Evolutionary conservation across 2,113 vertebrate species (phyloP).

Genomic region (Vulpes vulpes): DNA sequence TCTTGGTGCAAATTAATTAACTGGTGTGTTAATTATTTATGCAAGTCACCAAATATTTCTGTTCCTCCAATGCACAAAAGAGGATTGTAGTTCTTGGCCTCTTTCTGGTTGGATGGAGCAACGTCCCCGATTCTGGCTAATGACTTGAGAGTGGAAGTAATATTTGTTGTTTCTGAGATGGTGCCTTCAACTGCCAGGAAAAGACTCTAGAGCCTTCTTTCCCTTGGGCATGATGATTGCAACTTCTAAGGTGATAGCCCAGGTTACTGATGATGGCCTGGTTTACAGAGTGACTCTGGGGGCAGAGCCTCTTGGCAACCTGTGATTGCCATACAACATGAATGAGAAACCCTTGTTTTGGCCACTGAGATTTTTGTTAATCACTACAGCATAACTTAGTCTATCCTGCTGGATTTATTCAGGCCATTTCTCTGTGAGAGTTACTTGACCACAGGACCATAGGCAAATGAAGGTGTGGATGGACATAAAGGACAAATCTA

Average conservation of each 20-base stretch:
- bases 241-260: neutral
- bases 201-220: neutral
- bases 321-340: neutral
- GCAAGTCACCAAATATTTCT: neutral
- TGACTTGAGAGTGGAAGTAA: neutral
- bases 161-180: neutral
- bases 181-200: neutral
- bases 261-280: neutral
- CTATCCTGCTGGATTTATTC: neutral
- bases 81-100: slow-evolving; percentile 3
- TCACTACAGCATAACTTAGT: neutral
- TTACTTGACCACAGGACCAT: neutral
- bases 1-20: slow-evolving; percentile 34
- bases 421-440: neutral
- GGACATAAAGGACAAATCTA: neutral
- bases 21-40: neutral
- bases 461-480: neutral
- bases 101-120: neutral
- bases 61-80: slow-evolving; percentile 30
- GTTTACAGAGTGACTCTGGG: neutral
- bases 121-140: neutral
- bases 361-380: neutral
- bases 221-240: neutral
- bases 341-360: neutral
- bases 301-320: neutral